Evolutionary conservation across 2,888 invertebrate genomes (phyloP).

Genomic region (Blastobasis adustella): DNA sequence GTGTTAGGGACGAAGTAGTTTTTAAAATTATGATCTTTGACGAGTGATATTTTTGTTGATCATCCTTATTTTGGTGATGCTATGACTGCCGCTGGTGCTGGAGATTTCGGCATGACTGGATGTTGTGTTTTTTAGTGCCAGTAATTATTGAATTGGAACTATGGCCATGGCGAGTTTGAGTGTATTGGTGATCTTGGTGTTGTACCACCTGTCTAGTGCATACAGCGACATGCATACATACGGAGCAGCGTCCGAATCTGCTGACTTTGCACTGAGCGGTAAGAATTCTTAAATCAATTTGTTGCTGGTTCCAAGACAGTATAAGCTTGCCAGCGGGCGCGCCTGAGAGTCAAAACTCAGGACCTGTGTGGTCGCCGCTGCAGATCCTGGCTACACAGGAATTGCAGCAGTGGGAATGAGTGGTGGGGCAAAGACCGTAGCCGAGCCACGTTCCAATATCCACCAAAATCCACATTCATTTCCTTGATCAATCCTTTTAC

Average conservation of each 20-base stretch:
- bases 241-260: conserved; percentile 54
- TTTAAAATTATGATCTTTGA: background rate
- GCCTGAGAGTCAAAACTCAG: too few relatives aligned
- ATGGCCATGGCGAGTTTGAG: conserved; percentile 65
- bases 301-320: too few relatives aligned
- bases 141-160: conserved; percentile 45
- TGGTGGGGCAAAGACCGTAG: too few relatives aligned
- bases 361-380: too few relatives aligned
- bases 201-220: conserved; percentile 52
- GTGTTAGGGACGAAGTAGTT: conserved; percentile 1
- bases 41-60: conserved; percentile 17
- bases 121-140: conserved; percentile 42
- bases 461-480: too few relatives aligned
- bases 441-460: too few relatives aligned
- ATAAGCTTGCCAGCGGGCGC: too few relatives aligned
- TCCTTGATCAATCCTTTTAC: too few relatives aligned
- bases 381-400: too few relatives aligned
- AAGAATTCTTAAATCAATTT: conserved; percentile 14
- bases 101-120: conserved; percentile 37
- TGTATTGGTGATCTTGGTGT: conserved; percentile 54
- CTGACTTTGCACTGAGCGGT: conserved; percentile 56
- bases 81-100: conserved; percentile 24
- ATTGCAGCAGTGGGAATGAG: too few relatives aligned
- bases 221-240: conserved; percentile 28
- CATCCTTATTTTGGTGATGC: conserved; percentile 38